A percentile compares a stretch with the other conserved stretches of the same genome.
phyloP scores from a whole-genome alignment of 2,888 invertebrate species.

The Thecocarcelia acutangulata region DNA sequence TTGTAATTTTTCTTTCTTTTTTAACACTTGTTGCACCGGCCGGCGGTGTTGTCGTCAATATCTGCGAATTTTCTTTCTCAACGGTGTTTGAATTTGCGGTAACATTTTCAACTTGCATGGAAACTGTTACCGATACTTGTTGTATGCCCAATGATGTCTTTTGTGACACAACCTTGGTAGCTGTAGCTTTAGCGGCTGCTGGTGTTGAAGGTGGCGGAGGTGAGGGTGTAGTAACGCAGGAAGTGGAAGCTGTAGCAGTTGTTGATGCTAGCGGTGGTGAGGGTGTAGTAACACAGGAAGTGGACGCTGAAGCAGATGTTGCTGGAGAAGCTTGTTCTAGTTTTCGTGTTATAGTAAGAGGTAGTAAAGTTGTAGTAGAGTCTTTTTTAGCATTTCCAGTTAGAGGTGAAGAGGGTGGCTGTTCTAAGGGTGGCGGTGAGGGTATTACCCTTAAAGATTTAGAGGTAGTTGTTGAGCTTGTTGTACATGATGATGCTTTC shows the following conservation, averaged over 20 bases:
- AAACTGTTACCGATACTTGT: conserved; percentile 76
- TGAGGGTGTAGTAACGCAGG: conserved; percentile 38
- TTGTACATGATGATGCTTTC: conserved; percentile 1
- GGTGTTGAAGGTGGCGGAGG: not conserved
- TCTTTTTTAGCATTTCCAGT: conserved; percentile 42
- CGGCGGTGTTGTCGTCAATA: conserved; percentile 35
- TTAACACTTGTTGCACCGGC: conserved; percentile 48
- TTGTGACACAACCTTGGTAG: conserved; percentile 61
- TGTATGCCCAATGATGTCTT: conserved; percentile 68
- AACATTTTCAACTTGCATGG: conserved; percentile 75
- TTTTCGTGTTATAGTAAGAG: conserved; percentile 54
- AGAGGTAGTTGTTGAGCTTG: conserved; percentile 23
- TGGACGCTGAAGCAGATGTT: not conserved
- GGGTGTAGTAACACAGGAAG: conserved; percentile 36
- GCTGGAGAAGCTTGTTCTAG: conserved; percentile 49
- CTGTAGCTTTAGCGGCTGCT: conserved; percentile 31
- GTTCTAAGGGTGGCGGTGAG: conserved; percentile 33
- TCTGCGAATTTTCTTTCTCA: conserved; percentile 68
- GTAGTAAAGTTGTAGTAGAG: conserved; percentile 38
- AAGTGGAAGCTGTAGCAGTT: conserved; percentile 7
- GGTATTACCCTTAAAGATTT: conserved; percentile 54
- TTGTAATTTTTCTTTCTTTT: conserved; percentile 76
- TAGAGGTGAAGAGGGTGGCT: conserved; percentile 8
- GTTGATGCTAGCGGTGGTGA: conserved; percentile 2
- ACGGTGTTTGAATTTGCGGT: conserved; percentile 26